Percentiles rank a stretch among this genome's conserved stretches.
Evolutionary conservation across 2,888 invertebrate genomes (phyloP).

Genomic region (Caradrina clavipalpis): DNA sequence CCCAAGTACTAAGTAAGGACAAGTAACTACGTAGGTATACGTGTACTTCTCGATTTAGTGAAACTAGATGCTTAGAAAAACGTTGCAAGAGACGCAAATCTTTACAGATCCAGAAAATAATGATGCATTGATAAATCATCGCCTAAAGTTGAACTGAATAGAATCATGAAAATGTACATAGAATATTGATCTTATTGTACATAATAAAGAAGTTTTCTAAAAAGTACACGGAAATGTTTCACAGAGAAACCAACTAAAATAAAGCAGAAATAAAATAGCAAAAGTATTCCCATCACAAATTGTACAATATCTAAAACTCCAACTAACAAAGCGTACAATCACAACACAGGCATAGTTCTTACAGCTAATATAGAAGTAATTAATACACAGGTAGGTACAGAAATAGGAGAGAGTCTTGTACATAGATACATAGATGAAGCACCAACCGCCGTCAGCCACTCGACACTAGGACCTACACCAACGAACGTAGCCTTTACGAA

Average conservation of each 20-base stretch:
- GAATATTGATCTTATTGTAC: background rate
- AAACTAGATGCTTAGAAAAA: background rate
- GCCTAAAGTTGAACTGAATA: background rate
- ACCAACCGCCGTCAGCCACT: slow-evolving; percentile 87
- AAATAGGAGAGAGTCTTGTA: slow-evolving; percentile 78
- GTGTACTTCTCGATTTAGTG: background rate
- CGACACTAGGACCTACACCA: slow-evolving; percentile 84
- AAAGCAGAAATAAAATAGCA: slow-evolving; percentile 34
- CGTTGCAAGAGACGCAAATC: no score
- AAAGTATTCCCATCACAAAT: slow-evolving; percentile 38
- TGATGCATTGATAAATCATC: background rate
- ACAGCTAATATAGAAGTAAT: slow-evolving; percentile 79
- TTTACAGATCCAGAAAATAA: background rate
- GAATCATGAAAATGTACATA: background rate
- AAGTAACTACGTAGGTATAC: background rate
- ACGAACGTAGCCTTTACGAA: slow-evolving; percentile 77
- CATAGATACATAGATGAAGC: slow-evolving; percentile 88
- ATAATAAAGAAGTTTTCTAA: background rate
- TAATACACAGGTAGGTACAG: slow-evolving; percentile 81
- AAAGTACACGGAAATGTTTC: background rate
- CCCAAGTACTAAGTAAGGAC: no score
- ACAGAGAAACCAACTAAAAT: slow-evolving; percentile 8
- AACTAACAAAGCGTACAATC: slow-evolving; percentile 80
- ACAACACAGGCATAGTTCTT: slow-evolving; percentile 82
- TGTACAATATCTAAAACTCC: slow-evolving; percentile 35